A percentile compares a stretch with the other conserved stretches of the same genome.
These are phyloP conservation scores for Euura lappo DNA, from an alignment of 1,140 invertebrate species.

Conservation along the genomic window DNA sequence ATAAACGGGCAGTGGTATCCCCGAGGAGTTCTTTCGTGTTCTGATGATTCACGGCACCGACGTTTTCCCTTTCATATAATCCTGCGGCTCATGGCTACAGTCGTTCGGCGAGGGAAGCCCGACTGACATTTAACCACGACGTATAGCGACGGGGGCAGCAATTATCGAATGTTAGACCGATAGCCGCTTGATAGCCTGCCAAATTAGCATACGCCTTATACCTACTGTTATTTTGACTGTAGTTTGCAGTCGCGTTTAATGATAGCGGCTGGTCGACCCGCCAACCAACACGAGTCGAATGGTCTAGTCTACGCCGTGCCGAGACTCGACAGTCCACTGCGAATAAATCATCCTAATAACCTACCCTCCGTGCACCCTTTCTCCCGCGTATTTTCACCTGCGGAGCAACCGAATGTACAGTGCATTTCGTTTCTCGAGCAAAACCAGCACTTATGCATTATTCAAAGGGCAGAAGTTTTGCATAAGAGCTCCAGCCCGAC, in stretches of 20 bases:
- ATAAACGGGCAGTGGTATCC: no score
- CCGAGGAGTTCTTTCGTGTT: not conserved
- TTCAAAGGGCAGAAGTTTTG: slow-evolving; percentile 39
- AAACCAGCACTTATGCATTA: slow-evolving; percentile 45
- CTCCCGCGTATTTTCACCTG: slow-evolving; percentile 40
- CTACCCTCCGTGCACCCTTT: slow-evolving; percentile 12
- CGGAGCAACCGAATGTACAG: slow-evolving; percentile 35
- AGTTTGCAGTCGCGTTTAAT: slow-evolving; percentile 36
- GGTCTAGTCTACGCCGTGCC: not conserved
- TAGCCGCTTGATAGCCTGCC: not conserved
- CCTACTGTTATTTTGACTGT: slow-evolving; percentile 35
- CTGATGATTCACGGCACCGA: not conserved
- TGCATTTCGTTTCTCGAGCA: slow-evolving; percentile 35
- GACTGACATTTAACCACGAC: slow-evolving; percentile 30
- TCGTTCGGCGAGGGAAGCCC: not conserved
- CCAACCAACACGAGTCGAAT: slow-evolving; percentile 6
- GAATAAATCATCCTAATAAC: slow-evolving; percentile 53
- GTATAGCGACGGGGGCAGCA: slow-evolving; percentile 35
- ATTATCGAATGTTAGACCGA: slow-evolving; percentile 35
- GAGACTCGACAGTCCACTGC: slow-evolving; percentile 34
- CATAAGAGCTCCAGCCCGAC: slow-evolving; percentile 30
- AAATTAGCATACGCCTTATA: slow-evolving; percentile 36
- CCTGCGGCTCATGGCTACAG: no score
- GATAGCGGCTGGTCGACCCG: slow-evolving; percentile 30
- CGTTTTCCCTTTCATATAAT: not conserved